phyloP scores from a whole-genome alignment of 1,140 invertebrate genomes.

The Drosophila dunni region DNA sequence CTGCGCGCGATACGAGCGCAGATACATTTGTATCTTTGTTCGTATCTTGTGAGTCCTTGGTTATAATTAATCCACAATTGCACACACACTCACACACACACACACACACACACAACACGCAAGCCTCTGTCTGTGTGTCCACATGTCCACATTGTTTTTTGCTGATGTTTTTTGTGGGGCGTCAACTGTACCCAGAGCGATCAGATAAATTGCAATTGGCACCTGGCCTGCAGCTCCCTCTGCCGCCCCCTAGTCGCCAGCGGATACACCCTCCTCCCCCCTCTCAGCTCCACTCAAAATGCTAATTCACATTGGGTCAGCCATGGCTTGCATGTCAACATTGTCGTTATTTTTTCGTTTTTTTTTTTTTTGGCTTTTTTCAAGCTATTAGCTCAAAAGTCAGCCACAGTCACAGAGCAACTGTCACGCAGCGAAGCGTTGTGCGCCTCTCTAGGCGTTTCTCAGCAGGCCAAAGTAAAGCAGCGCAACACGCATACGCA shows the following conservation, averaged over 20 bases:
- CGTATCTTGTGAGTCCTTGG: conserved; percentile 78
- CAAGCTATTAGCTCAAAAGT: conserved; percentile 62
- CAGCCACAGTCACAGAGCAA: conserved; percentile 53
- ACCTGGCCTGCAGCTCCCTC: conserved; percentile 27
- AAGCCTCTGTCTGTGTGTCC: conserved; percentile 40
- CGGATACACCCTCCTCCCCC: no score
- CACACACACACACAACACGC: conserved; percentile 38
- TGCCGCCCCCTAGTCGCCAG: no score
- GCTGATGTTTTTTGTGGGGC: conserved; percentile 16
- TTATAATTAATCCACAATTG: conserved; percentile 81
- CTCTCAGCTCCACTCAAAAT: conserved; percentile 57
- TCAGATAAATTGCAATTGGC: conserved; percentile 58
- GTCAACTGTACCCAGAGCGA: conserved; percentile 50
- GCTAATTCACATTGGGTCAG: conserved; percentile 77
- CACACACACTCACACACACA: conserved; percentile 53
- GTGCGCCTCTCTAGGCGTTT: conserved; percentile 13
- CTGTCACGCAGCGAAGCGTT: conserved; percentile 60
- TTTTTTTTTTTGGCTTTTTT: conserved; percentile 43
- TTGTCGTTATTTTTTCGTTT: conserved; percentile 15
- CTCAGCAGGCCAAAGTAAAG: not conserved
- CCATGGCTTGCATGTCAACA: conserved; percentile 63
- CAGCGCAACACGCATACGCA: conserved; percentile 56
- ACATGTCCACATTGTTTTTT: no score
- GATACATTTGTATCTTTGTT: conserved; percentile 79
- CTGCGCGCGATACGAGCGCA: conserved; percentile 41